Evolutionary conservation across 2,888 invertebrate genomes (phyloP).

Genomic region (Meliscaeva auricollis): DNA sequence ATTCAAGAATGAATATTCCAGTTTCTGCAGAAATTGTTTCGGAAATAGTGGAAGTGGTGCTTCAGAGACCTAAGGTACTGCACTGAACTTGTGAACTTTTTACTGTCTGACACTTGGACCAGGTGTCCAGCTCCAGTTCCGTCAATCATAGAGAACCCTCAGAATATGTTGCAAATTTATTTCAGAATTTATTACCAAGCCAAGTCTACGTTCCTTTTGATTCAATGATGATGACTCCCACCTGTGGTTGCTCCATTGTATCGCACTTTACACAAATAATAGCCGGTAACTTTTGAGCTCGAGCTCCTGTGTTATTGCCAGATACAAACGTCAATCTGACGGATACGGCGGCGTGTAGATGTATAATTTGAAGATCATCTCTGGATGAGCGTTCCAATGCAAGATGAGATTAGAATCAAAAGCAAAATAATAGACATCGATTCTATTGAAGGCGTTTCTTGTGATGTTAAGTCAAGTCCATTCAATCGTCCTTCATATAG

Average conservation of each 20-base stretch:
- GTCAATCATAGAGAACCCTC: not conserved
- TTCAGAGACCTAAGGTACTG: too few species aligned
- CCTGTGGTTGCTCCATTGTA: not conserved
- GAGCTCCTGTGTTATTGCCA: conserved; percentile 59
- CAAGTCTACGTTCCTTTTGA: not conserved
- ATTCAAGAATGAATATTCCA: too few species aligned
- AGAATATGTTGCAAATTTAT: conserved; percentile 4
- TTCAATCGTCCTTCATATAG: conserved; percentile 46
- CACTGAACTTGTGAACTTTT: too few species aligned
- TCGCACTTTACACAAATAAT: conserved; percentile 14
- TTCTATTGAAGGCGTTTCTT: conserved; percentile 51
- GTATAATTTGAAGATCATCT: conserved; percentile 69
- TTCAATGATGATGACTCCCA: conserved; percentile 17
- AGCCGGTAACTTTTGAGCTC: conserved; percentile 24
- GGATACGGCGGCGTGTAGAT: conserved; percentile 14
- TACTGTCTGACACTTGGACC: too few species aligned
- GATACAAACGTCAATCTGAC: conserved; percentile 58
- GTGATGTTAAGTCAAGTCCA: conserved; percentile 42
- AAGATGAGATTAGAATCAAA: conserved; percentile 63
- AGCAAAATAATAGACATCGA: conserved; percentile 53
- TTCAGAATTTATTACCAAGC: not conserved
- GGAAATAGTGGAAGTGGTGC: too few species aligned
- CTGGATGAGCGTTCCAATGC: conserved; percentile 20
- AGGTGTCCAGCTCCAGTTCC: too few species aligned
- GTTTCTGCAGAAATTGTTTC: too few species aligned